Percentiles rank a stretch among this genome's conserved stretches.
phyloP scores from a whole-genome alignment of 2,113 vertebrate species.

The Macaca mulatta region DNA sequence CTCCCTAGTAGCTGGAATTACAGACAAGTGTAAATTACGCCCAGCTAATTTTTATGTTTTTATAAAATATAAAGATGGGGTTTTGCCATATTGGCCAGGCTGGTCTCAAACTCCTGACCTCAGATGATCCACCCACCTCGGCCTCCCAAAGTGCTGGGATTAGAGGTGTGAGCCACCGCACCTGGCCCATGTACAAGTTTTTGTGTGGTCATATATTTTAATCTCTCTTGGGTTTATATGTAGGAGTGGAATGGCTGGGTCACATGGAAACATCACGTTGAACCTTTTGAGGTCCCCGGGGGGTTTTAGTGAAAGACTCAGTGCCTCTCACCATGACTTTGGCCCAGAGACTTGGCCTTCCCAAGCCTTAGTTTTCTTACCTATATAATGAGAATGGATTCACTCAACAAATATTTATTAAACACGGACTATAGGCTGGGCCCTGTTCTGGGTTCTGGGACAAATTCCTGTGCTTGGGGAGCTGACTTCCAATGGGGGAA shows the following conservation, averaged over 20 bases:
- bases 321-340: neutral
- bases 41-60: no score
- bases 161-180: accelerated
- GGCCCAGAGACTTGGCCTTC: neutral
- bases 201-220: neutral
- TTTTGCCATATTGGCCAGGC: no score
- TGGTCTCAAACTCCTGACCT: no score
- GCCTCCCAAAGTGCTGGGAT: no score
- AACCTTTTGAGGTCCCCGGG: neutral
- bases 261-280: neutral
- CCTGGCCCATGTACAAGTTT: neutral
- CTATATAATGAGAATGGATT: neutral
- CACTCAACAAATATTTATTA: neutral
- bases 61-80: no score
- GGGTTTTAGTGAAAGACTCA: neutral
- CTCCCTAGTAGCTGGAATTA: no score
- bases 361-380: neutral
- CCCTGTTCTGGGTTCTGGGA: neutral
- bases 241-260: neutral
- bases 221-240: neutral
- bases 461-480: neutral
- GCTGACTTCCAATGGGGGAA: neutral
- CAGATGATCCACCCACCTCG: no score
- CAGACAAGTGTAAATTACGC: no score
- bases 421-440: neutral